phyloP scores from a whole-genome alignment of 2,113 vertebrate genomes.

The Dinomys branickii region DNA sequence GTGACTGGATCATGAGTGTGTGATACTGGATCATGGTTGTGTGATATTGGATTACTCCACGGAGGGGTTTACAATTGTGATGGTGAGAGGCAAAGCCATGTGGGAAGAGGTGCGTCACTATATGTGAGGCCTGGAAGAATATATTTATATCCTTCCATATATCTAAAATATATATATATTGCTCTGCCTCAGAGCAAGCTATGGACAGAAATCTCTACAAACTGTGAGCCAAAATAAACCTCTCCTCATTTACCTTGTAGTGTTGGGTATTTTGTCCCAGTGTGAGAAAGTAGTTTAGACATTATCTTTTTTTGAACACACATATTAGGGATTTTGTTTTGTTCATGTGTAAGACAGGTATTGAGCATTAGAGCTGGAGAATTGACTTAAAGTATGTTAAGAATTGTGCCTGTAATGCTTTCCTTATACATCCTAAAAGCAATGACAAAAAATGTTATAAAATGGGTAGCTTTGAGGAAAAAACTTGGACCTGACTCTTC shows the following conservation, averaged over 20 bases:
- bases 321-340: neutral
- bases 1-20: neutral
- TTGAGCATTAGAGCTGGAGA: neutral
- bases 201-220: neutral
- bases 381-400: slow-evolving; percentile 33
- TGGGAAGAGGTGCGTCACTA: no score
- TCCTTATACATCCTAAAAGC: neutral
- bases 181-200: neutral
- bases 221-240: neutral
- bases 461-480: neutral
- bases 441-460: neutral
- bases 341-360: neutral
- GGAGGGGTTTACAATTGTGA: neutral
- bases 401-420: neutral
- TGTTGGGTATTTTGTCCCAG: neutral
- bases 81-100: neutral
- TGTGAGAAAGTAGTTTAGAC: neutral
- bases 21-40: neutral
- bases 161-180: no score
- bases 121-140: no score
- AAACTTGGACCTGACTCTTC: neutral
- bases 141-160: no score
- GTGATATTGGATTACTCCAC: neutral
- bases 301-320: neutral
- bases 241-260: neutral